Evolutionary conservation across 2,888 invertebrate species (phyloP).

Genomic region (Macrostomum cliftonense): DNA sequence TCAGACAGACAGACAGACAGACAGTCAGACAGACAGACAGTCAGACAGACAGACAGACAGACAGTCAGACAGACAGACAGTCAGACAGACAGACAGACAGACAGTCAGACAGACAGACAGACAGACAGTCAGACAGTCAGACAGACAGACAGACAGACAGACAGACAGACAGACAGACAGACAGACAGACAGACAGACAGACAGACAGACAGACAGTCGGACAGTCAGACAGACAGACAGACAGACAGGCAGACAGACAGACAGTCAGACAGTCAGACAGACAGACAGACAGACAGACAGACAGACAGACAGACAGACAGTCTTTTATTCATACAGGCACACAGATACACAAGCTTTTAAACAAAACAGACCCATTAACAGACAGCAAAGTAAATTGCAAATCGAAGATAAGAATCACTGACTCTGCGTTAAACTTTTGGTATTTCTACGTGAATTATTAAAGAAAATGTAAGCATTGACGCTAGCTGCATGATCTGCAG

Average conservation of each 20-base stretch:
- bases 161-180: conserved; percentile 6
- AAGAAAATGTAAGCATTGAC: no score
- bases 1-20: conserved; percentile 2
- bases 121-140: conserved; percentile 3
- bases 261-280: conserved; percentile 3
- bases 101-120: conserved; percentile 3
- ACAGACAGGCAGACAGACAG: neutral
- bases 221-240: no score
- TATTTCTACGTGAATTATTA: no score
- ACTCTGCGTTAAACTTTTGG: no score
- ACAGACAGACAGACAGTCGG: neutral
- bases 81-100: conserved; percentile 1
- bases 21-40: conserved; percentile 3
- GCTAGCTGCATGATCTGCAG: no score
- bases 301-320: no score
- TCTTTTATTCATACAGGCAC: no score
- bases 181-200: conserved; percentile 7
- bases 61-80: conserved; percentile 3
- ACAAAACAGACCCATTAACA: no score
- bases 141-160: conserved; percentile 6
- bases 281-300: conserved; percentile 2
- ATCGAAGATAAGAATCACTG: no score
- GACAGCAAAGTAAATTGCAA: no score
- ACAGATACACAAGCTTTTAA: no score
- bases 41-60: conserved; percentile 3